These are phyloP conservation scores for Neocrepidodera transversa DNA, from an alignment of 2,888 invertebrate genomes.

Conservation along the genomic window DNA sequence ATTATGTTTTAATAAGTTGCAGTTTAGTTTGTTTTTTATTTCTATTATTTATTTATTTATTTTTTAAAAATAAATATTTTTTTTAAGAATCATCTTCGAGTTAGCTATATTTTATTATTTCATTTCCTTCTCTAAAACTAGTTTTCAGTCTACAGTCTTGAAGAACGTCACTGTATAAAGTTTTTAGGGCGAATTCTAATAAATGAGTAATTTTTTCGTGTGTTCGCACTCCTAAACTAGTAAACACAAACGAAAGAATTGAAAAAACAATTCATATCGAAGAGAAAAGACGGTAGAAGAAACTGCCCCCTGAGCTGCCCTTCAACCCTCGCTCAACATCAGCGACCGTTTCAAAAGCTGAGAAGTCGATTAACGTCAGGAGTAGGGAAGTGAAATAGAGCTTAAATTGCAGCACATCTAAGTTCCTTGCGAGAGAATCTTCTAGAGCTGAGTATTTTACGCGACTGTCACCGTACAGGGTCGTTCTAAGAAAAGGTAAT, in stretches of 20 bases:
- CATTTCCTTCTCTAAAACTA: too few relatives aligned
- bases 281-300: conserved; percentile 34
- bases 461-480: conserved; percentile 48
- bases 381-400: conserved; percentile 60
- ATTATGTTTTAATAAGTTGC: too few relatives aligned
- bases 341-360: conserved; percentile 56
- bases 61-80: too few relatives aligned
- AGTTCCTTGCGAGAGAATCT: conserved; percentile 57
- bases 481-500: conserved; percentile 4
- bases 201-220: conserved; percentile 32
- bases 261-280: conserved; percentile 46
- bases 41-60: too few relatives aligned
- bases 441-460: conserved; percentile 57
- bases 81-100: too few relatives aligned
- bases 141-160: too few relatives aligned
- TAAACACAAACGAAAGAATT: conserved; percentile 40
- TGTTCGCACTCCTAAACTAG: conserved; percentile 32
- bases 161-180: not conserved
- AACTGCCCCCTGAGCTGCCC: conserved; percentile 32
- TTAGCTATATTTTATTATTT: too few relatives aligned
- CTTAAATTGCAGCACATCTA: conserved; percentile 61
- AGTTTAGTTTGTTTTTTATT: too few relatives aligned
- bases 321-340: conserved; percentile 44
- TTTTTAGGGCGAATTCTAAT: conserved; percentile 24
- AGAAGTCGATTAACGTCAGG: conserved; percentile 61